A percentile compares a stretch with the other conserved stretches of the same genome.
phyloP scores from a whole-genome alignment of 2,113 vertebrate genomes.

The Archocentrus centrarchus region DNA sequence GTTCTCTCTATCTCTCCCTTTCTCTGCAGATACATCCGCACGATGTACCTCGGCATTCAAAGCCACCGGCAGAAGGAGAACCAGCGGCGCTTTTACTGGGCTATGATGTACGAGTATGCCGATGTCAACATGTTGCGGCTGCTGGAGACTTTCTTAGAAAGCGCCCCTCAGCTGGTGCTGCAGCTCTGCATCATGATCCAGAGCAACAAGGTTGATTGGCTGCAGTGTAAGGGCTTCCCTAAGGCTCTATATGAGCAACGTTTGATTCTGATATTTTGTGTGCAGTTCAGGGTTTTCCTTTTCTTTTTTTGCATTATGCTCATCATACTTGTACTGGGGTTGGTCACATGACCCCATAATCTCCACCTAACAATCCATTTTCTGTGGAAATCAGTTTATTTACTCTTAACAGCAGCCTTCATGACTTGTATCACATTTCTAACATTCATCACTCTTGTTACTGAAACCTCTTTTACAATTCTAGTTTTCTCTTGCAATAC shows the following conservation, averaged over 20 bases:
- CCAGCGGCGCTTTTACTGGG: slow-evolving; percentile 98
- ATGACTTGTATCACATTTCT: slow-evolving; percentile 25
- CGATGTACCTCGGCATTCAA: slow-evolving; percentile 99
- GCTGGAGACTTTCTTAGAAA: slow-evolving; percentile 98
- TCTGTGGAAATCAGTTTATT: slow-evolving; percentile 9
- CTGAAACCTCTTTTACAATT: slow-evolving; percentile 46
- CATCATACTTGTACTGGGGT: background rate
- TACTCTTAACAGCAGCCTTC: background rate
- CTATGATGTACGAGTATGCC: slow-evolving; percentile 99
- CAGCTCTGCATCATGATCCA: slow-evolving; percentile 99
- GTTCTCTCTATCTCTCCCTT: background rate
- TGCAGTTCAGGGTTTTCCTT: background rate
- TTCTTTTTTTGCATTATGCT: background rate
- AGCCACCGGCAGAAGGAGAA: slow-evolving; percentile 97
- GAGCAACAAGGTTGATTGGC: slow-evolving; percentile 95
- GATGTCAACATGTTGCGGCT: slow-evolving; percentile 99
- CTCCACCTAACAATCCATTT: slow-evolving; percentile 1
- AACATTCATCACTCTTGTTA: slow-evolving; percentile 34
- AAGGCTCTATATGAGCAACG: slow-evolving; percentile 38
- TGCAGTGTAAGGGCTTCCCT: slow-evolving; percentile 92
- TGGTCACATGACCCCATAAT: background rate
- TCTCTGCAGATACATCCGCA: slow-evolving; percentile 91
- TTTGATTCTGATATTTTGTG: slow-evolving; percentile 5
- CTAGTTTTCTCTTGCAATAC: slow-evolving; percentile 32
- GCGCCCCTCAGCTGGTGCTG: slow-evolving; percentile 99